Base-by-base conservation (phyloP, 2,113 vertebrate genomes). In the Kryptolebias marmoratus region DNA sequence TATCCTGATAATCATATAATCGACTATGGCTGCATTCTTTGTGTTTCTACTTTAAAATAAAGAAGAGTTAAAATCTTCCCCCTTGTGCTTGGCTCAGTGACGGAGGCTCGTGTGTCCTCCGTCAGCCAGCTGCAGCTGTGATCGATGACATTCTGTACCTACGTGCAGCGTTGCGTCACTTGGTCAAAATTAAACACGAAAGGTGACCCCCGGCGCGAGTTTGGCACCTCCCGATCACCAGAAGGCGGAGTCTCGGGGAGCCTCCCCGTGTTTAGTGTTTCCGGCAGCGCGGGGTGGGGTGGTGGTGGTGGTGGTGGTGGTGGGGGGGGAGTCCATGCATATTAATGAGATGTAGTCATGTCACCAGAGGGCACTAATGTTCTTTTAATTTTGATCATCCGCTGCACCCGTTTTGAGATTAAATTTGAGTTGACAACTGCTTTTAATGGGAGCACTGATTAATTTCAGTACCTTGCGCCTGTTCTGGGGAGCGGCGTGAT, bases 281-380 rank as follows among this genome's bases (percentile, higher is more conserved):
- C 77, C 48, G 5, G 57, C 68, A 83, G 73, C 83, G 71, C 62
- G 2, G 65, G 71, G 39, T 5, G 39, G 39, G 39, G 39, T 36
- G 36, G 22, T 22, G 22, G 22, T 22, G 39, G 39, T 36, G 36
- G 22, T 22, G 22, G 22, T 22, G 22, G 22, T 22, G 22, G 22
- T 22, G 36, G 7, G 7, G 73, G 64, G 9, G 65, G 73, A 68
- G 65, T 61, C 59, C 39, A 58, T 84, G 87, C 86, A 86, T 90
- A 83, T 89, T 81, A 83, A 84, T 89, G 82, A 75, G 85, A 76
- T 77, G 61, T 82, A 84, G 67, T 90, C 75, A 81, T 87, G 89
- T 90, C 92, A 94, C 91, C 88, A 90, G 90, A 90, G 90, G 92
- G 93, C 90, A 91, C 91, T 84, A 81, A 85, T 86, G 88, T 90